A percentile compares a stretch with the other conserved stretches of the same genome.
These are phyloP conservation scores for Aleadryas rufinucha DNA, from an alignment of 2,113 vertebrate genomes.

Conservation along the genomic window DNA sequence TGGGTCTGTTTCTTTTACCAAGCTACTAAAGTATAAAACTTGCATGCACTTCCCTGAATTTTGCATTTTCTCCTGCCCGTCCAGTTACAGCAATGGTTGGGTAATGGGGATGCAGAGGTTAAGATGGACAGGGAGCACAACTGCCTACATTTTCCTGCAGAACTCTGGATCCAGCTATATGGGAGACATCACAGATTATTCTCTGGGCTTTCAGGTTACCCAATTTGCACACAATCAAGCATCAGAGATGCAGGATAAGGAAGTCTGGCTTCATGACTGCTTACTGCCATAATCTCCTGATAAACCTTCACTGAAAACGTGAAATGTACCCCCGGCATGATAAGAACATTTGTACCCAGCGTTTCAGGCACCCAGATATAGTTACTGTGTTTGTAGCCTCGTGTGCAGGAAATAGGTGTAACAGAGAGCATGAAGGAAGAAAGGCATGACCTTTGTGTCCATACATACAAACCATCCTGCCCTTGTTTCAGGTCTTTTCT, in stretches of 20 bases:
- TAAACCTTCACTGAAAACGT: neutral
- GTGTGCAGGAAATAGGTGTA: neutral
- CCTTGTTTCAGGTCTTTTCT: neutral
- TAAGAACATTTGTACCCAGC: neutral
- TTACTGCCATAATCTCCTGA: neutral
- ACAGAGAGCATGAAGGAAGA: fast-evolving
- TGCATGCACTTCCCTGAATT: neutral
- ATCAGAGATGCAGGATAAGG: neutral
- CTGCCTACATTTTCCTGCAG: neutral
- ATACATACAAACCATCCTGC: neutral
- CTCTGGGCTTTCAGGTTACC: neutral
- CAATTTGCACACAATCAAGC: neutral
- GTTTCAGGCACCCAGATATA: neutral
- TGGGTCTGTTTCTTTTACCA: neutral
- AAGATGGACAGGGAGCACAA: neutral
- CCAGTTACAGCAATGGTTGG: fast-evolving
- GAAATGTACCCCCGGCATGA: fast-evolving
- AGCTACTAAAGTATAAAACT: neutral
- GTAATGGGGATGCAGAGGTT: neutral
- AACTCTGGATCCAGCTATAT: neutral
- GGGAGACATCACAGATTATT: neutral
- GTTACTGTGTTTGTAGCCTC: neutral
- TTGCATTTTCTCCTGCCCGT: neutral
- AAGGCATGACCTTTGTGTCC: neutral
- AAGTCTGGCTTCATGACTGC: neutral